A percentile compares a stretch with the other conserved stretches of the same genome.
phyloP scores from a whole-genome alignment of 92 coral and sea anemone genomes.

The Siderastrea siderea region DNA sequence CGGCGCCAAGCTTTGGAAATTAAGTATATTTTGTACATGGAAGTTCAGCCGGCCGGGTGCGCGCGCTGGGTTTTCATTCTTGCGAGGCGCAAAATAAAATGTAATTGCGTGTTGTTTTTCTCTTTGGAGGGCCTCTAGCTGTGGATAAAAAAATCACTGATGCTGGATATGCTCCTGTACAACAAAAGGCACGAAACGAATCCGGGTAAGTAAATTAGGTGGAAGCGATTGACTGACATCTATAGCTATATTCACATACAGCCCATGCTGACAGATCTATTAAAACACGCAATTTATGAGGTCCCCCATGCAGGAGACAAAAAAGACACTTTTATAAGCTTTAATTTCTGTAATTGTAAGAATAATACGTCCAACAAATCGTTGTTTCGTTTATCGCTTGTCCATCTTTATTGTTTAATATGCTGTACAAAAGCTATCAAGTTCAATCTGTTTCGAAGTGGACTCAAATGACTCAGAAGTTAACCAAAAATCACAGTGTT shows the following conservation, averaged over 20 bases:
- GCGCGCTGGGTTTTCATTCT: not conserved
- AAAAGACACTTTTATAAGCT: not conserved
- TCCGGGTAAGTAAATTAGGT: constrained; percentile 61
- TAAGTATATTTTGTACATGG: not conserved
- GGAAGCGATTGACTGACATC: not conserved
- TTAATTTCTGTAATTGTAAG: not conserved
- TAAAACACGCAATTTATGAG: too few relatives aligned
- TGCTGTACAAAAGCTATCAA: too few relatives aligned
- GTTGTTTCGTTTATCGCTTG: not conserved
- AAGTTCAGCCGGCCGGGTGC: not conserved
- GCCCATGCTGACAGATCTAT: too few relatives aligned
- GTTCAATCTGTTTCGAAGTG: not conserved
- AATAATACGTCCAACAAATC: too few relatives aligned
- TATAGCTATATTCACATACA: too few relatives aligned
- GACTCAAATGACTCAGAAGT: not conserved
- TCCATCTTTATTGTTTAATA: too few relatives aligned
- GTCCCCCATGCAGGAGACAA: not conserved
- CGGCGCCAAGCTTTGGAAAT: not conserved
- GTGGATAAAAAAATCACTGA: constrained; percentile 85
- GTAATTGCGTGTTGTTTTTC: constrained; percentile 19
- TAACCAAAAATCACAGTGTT: not conserved
- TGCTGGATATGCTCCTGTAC: constrained; percentile 74
- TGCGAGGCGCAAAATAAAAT: not conserved
- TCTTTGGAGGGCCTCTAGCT: constrained; percentile 84
- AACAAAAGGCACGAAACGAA: constrained; percentile 63